Evolutionary conservation across 2,797 vertebrate genomes (phyloP).

Genomic region (Cheracebus regulus): DNA sequence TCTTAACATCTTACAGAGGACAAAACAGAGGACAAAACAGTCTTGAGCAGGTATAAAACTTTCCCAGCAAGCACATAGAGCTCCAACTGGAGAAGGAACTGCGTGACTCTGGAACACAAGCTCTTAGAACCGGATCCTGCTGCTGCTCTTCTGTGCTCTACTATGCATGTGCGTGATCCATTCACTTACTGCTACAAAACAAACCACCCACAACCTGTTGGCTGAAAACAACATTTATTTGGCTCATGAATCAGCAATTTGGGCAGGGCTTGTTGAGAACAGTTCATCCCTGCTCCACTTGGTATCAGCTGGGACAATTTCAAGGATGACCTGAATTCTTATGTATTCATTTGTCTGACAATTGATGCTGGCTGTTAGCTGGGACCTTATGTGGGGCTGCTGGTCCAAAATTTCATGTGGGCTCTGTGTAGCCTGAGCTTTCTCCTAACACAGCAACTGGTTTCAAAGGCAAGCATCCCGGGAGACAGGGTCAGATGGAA

Average conservation of each 20-base stretch:
- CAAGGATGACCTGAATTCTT: not conserved
- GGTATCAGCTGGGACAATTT: not conserved
- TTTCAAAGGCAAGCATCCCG: not conserved
- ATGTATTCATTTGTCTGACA: not conserved
- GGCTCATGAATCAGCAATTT: not conserved
- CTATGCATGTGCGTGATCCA: not conserved
- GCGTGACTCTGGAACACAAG: not conserved
- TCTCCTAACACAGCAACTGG: not conserved
- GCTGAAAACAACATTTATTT: not conserved
- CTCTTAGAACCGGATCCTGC: not conserved
- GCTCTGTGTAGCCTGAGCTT: not conserved
- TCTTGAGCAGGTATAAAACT: not conserved
- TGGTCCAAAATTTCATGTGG: not conserved
- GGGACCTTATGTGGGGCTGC: not conserved
- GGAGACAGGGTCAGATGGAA: not conserved
- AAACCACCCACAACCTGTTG: not conserved
- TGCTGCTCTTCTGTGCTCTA: not conserved
- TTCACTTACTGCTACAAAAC: not conserved
- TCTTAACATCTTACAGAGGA: not conserved
- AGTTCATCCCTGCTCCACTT: not conserved
- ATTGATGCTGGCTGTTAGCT: not conserved
- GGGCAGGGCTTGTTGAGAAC: not conserved
- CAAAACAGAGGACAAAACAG: not conserved
- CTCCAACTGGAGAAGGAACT: not conserved
- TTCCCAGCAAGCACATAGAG: not conserved